Conservation (phyloP, 2,113 vertebrate genomes). For the Vanacampus margaritifer region DNA sequence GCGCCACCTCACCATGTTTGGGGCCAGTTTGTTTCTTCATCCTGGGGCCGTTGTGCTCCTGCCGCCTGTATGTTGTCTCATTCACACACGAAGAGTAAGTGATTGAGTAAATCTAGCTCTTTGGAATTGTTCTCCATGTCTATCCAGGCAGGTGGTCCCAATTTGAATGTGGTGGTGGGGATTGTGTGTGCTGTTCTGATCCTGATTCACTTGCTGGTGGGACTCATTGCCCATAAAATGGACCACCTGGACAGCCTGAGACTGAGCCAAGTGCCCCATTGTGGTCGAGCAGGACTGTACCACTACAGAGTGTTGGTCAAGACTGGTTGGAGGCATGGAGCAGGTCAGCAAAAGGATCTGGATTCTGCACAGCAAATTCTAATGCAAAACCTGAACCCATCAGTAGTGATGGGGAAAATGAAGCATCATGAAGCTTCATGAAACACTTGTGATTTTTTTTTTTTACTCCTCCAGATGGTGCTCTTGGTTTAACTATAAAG, state of each 20-base stretch:
- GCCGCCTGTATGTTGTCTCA: slow-evolving; percentile 63
- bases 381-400: neutral
- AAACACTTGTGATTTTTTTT: too few relatives aligned
- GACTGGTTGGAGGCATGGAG: slow-evolving; percentile 73
- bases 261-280: slow-evolving; percentile 69
- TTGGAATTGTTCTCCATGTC: neutral
- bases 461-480: too few relatives aligned
- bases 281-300: slow-evolving; percentile 71
- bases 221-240: slow-evolving; percentile 74
- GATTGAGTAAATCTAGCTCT: neutral
- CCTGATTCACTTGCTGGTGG: slow-evolving; percentile 68
- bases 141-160: slow-evolving; percentile 54
- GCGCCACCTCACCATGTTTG: slow-evolving; percentile 78
- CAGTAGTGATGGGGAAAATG: too few relatives aligned
- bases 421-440: too few relatives aligned
- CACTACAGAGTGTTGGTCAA: slow-evolving; percentile 77
- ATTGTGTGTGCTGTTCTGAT: slow-evolving; percentile 71
- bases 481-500: too few relatives aligned
- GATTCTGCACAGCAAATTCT: neutral
- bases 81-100: neutral
- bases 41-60: slow-evolving; percentile 71
- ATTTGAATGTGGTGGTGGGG: slow-evolving; percentile 61
- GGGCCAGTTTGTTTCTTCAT: slow-evolving; percentile 78
- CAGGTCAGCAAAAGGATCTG: slow-evolving; percentile 58
- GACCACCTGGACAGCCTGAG: slow-evolving; percentile 74